These are phyloP conservation scores for Ia io DNA, from an alignment of 2,113 vertebrate genomes.

Conservation along the genomic window DNA sequence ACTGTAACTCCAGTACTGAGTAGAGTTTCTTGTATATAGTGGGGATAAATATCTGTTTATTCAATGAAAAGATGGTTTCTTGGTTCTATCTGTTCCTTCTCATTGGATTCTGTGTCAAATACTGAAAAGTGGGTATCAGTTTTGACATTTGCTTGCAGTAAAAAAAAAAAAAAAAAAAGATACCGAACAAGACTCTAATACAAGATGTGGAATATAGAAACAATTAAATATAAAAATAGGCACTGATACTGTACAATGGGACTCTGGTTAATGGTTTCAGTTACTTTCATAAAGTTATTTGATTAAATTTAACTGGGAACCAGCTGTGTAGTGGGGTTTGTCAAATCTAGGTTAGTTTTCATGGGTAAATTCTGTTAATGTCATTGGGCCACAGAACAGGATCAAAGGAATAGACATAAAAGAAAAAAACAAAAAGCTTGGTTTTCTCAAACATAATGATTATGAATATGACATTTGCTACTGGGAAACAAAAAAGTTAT, in stretches of 20 bases:
- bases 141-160: background rate
- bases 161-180: background rate
- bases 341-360: slow-evolving; percentile 31
- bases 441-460: background rate
- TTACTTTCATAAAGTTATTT: background rate
- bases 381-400: background rate
- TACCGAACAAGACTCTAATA: background rate
- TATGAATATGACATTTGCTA: background rate
- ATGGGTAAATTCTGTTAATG: background rate
- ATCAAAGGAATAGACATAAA: background rate
- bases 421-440: background rate
- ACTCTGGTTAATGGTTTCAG: background rate
- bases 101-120: background rate
- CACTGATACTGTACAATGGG: accelerated
- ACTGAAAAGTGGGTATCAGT: background rate
- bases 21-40: background rate
- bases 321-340: background rate
- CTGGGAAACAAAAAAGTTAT: background rate
- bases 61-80: background rate
- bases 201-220: background rate
- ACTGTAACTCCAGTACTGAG: background rate
- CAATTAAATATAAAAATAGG: slow-evolving; percentile 3
- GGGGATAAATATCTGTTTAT: background rate
- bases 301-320: background rate
- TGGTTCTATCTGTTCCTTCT: background rate